Evolutionary conservation across 2,888 invertebrate genomes (phyloP), one percentile per base, ranked within the genome.

Genomic region (Eledona agricola): DNA sequence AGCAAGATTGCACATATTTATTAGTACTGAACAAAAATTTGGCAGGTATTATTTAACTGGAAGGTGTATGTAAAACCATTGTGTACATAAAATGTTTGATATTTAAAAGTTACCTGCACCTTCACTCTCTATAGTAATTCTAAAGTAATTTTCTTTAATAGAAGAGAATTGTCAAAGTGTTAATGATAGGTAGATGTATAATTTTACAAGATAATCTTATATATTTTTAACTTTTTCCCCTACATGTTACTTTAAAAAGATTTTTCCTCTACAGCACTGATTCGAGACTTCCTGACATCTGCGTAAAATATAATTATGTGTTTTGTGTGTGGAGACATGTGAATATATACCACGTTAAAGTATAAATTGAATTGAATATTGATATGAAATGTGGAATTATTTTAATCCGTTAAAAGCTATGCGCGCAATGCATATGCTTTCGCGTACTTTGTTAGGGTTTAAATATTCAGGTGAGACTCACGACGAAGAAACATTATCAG

Each of bases 351-450:
- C 59, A 66, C 67, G 68, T 64, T 66, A 29, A 52, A 46, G 37
- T 53, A 43, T 52, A 43, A 23, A 55, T 52, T 51, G 51, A 53
- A 55, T 45, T 46, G 34, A 51, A 55, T 35, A 45, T 45, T 53
- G 25, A 60, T 60, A 60, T 54, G 60, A 57, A 57, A 63, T 67
- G 63, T 69, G 69, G 65, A 62, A 64, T 64, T 63, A 56, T 60
- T 55, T 47, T 55, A 63, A 51, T 43, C 65, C 72, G 71, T 70
- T 63, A 59, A 70, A 72, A 73, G 75, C 75, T 71, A 65, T 76
- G 76, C 76, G 77, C 76, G 76, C 76, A 77, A 77, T 77, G 77
- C 77, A 77, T 66, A 72, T 62, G 73, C 75, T 74, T 71, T 71
- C 76, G 76, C 74, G 76, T 67, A 64, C 67, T 69, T 70, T 67